phyloP scores from a whole-genome alignment of 2,113 vertebrate genomes.

The Hypocryptadius cinnamomeus region DNA sequence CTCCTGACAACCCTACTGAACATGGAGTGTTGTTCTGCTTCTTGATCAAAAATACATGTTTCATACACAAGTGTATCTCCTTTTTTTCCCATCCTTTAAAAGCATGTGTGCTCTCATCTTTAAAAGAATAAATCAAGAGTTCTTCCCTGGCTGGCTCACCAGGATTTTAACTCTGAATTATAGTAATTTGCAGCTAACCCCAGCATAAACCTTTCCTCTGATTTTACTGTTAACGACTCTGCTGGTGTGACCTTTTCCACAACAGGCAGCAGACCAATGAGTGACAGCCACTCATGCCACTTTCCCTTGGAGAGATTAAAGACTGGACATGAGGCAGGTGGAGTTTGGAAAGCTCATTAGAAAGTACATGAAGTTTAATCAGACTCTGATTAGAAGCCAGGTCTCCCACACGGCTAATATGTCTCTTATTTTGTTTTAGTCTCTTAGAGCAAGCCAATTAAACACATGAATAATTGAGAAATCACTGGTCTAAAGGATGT shows the following conservation, averaged over 20 bases:
- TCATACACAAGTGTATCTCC: background rate
- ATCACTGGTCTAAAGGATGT: background rate
- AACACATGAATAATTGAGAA: background rate
- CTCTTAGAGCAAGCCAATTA: background rate
- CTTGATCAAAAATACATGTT: background rate
- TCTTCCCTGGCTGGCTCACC: background rate
- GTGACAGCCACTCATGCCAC: background rate
- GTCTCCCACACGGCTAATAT: background rate
- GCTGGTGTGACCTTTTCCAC: background rate
- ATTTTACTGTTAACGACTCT: background rate
- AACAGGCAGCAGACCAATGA: background rate
- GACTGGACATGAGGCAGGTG: background rate
- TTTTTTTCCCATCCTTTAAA: background rate
- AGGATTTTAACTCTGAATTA: background rate
- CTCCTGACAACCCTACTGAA: background rate
- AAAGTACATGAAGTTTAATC: background rate
- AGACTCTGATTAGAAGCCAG: constrained; percentile 31
- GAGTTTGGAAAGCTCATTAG: background rate
- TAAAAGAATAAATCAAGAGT: background rate
- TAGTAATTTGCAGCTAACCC: constrained; percentile 1
- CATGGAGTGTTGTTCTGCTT: fast-evolving
- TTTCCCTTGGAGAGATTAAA: background rate
- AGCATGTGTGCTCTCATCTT: background rate
- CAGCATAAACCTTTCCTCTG: background rate
- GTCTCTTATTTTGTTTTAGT: background rate